Evolutionary conservation across 2,797 vertebrate species (phyloP).

Genomic region (Sebastes wilsoni): DNA sequence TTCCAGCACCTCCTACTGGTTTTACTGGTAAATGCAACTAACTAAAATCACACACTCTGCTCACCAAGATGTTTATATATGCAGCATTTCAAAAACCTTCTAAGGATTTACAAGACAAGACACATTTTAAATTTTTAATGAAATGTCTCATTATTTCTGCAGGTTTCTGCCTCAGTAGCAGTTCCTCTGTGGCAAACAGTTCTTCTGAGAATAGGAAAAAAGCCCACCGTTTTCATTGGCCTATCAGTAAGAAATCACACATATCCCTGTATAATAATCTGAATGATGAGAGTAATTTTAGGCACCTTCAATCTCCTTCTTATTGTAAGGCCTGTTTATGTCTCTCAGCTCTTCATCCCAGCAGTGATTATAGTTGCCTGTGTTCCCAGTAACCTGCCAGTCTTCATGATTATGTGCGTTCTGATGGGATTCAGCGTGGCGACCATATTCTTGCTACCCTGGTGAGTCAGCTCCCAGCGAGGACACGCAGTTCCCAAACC

Average conservation of each 20-base stretch:
- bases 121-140: not conserved
- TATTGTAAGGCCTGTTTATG: not conserved
- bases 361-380: slow-evolving; percentile 69
- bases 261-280: not conserved
- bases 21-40: slow-evolving; percentile 75
- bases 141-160: not conserved
- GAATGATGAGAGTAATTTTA: not conserved
- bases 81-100: not conserved
- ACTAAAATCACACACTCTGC: not conserved
- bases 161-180: slow-evolving; percentile 77
- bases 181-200: slow-evolving; percentile 82
- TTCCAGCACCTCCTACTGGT: slow-evolving; percentile 82
- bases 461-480: slow-evolving; percentile 73
- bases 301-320: not conserved
- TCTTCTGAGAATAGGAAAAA: slow-evolving; percentile 82
- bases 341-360: slow-evolving; percentile 80
- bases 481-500: slow-evolving; percentile 13
- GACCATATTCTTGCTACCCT: slow-evolving; percentile 81
- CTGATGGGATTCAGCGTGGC: slow-evolving; percentile 81
- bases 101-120: not conserved
- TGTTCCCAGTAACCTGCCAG: slow-evolving; percentile 74
- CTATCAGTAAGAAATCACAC: slow-evolving; percentile 71
- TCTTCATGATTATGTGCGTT: slow-evolving; percentile 75
- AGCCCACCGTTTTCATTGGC: slow-evolving; percentile 74
- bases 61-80: not conserved